A percentile compares a stretch with the other conserved stretches of the same genome.
Conservation (phyloP, 2,113 vertebrate species). For the Tursiops truncatus region DNA sequence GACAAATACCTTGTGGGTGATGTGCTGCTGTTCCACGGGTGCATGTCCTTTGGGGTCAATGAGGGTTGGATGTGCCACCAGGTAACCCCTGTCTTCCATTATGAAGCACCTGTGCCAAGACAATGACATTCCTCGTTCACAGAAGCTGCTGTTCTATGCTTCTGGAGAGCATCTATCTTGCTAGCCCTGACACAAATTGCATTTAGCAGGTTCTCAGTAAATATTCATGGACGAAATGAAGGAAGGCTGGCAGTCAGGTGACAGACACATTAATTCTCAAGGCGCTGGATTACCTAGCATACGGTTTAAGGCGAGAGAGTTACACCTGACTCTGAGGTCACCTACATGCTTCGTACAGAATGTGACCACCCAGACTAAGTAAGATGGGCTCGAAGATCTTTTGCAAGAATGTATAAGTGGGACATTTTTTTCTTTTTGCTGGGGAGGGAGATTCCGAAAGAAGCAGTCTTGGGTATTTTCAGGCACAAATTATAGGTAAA, state of each 20-base stretch:
- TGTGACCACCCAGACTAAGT: neutral
- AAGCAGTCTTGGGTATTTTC: neutral
- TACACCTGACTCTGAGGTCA: neutral
- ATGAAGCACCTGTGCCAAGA: constrained; percentile 92
- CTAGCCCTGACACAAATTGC: neutral
- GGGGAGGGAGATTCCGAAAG: neutral
- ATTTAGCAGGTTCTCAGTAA: neutral
- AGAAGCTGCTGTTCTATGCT: neutral
- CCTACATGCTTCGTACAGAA: neutral
- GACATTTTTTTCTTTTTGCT: neutral
- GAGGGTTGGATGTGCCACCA: constrained; percentile 97
- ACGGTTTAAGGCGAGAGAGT: neutral
- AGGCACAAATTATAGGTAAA: neutral
- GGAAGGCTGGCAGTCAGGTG: neutral
- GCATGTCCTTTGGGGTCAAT: constrained; percentile 99
- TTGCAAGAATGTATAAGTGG: neutral
- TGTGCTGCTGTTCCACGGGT: constrained; percentile 98
- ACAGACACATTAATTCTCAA: neutral
- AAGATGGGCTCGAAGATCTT: neutral
- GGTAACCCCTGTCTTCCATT: constrained; percentile 98
- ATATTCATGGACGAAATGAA: neutral
- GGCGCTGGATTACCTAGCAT: neutral
- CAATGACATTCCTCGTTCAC: neutral
- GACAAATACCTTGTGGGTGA: constrained; percentile 95
- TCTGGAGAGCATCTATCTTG: neutral